phyloP scores from a whole-genome alignment of 2,113 vertebrate species.

The Parotia lawesii region DNA sequence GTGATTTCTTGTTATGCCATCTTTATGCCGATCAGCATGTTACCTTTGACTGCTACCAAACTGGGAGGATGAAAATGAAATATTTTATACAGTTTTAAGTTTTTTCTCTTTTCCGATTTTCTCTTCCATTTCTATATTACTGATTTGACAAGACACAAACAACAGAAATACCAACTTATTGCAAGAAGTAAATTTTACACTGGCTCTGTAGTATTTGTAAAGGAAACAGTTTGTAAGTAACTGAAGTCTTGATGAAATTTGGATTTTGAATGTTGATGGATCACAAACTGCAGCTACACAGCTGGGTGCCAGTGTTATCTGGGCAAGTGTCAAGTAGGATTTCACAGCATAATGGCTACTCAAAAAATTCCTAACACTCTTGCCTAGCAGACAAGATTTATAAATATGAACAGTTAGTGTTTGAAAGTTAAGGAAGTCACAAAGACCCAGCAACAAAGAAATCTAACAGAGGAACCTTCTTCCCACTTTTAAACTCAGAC shows the following conservation, averaged over 20 bases:
- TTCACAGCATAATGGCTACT: background rate
- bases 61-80: background rate
- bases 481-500: slow-evolving; percentile 11
- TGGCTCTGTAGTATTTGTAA: background rate
- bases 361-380: background rate
- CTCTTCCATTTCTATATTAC: background rate
- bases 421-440: slow-evolving; percentile 36
- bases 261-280: background rate
- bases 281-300: background rate
- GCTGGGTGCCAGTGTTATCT: background rate
- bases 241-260: background rate
- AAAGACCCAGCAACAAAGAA: slow-evolving; percentile 44
- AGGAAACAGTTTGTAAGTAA: background rate
- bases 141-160: background rate
- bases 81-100: background rate
- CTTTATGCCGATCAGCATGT: background rate
- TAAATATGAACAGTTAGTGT: slow-evolving; percentile 29
- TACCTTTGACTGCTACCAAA: background rate
- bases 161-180: background rate
- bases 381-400: slow-evolving; percentile 9
- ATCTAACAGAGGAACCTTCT: slow-evolving; percentile 38
- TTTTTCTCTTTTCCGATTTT: background rate
- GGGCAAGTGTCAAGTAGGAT: background rate
- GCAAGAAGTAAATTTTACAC: background rate
- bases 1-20: background rate